Base-by-base conservation (phyloP, 2,888 invertebrate species). In the Andrena chrysosceles region DNA sequence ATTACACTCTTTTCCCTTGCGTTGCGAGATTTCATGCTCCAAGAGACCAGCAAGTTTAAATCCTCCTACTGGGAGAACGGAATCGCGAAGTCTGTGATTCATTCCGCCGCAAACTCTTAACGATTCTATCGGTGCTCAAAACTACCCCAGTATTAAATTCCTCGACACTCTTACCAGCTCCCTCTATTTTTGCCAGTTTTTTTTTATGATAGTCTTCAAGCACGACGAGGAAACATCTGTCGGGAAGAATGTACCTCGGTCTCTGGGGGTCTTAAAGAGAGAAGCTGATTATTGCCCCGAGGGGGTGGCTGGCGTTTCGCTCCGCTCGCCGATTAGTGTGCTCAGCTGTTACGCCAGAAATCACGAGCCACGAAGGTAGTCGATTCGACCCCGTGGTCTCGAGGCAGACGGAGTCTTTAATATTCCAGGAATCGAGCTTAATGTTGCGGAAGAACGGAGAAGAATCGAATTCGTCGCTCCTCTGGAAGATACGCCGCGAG, bases 401-500 rank as follows among this genome's bases (percentile, higher is more conserved):
- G 73, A 48, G 72, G 13, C 59, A 42, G 10, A 2, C 26, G 16
- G 73, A 33, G 75, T 20, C 67, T 80, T 85, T 86, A 77, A 85
- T 83, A 86, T 81, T 79, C 71, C 49, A 6, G 29, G 60, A 31
- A 59, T 54, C 75, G 71, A 29, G 60, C 49, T 85, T 85, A 89
- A 87, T 84, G 85, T 81, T 31, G 81, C 63, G 85, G 81, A 84
- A 89, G 75, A 33, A 62, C 77, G 42, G 54, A 26, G 67, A 74
- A 69, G 63, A 78, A 76, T 79, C 68, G 74, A 76, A 81, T 80
- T 84, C 75, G 33, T 71, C 52, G 20, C 33, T 48, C 1, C 23
- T 23, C 20, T 6, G 20, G 10, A 52, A 62, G 42, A 60, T 73
- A 66, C 67, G 66, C 31, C 20, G 6, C n/a, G 31, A 48, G 8